These are phyloP conservation scores for Dunckerocampus dactyliophorus DNA, from an alignment of 2,113 vertebrate genomes.

Conservation along the genomic window DNA sequence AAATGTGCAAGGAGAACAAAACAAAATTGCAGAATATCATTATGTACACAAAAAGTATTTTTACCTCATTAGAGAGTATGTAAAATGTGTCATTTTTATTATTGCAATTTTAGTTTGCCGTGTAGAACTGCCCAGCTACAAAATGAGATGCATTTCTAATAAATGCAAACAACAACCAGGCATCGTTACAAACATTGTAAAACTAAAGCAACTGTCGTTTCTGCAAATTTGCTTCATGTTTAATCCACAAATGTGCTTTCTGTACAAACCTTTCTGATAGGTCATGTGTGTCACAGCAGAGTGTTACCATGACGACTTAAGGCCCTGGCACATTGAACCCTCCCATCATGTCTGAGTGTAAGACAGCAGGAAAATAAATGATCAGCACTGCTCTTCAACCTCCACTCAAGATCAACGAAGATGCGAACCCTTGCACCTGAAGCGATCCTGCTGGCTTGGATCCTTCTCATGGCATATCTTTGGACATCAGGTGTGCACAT, in stretches of 20 bases:
- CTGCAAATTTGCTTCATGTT: neutral
- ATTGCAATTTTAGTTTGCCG: neutral
- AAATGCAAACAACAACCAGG: too few species aligned
- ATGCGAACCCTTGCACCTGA: neutral
- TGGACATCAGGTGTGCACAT: slow-evolving; percentile 56
- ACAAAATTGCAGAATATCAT: neutral
- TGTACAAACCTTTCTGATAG: slow-evolving; percentile 45
- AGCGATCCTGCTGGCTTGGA: slow-evolving; percentile 30
- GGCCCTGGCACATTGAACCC: slow-evolving; percentile 50
- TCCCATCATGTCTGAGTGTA: slow-evolving; percentile 59
- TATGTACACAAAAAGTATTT: neutral
- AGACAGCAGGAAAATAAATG: slow-evolving; percentile 53
- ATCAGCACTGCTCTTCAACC: slow-evolving; percentile 25
- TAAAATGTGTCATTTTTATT: neutral
- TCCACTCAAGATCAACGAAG: slow-evolving; percentile 11
- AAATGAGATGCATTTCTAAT: neutral
- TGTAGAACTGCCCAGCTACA: neutral
- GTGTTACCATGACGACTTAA: slow-evolving; percentile 41
- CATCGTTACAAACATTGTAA: too few species aligned
- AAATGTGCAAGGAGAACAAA: neutral
- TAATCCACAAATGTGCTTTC: neutral
- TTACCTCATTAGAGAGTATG: neutral
- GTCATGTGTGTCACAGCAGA: slow-evolving; percentile 43
- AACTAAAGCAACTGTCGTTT: too few species aligned
- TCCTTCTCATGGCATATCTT: slow-evolving; percentile 16